phyloP scores from a whole-genome alignment of 1,140 invertebrate genomes.

The Anastatus disparis region DNA sequence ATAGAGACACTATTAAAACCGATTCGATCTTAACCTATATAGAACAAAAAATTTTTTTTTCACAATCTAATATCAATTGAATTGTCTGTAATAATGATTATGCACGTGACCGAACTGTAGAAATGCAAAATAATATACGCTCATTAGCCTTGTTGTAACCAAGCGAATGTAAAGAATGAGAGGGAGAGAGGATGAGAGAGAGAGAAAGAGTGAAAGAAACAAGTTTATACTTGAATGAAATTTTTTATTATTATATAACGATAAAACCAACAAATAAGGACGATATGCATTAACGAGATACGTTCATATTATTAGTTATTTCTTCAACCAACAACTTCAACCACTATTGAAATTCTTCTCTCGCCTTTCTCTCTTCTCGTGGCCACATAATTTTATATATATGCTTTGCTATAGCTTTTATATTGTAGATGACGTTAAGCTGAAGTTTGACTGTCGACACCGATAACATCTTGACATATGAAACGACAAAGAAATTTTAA shows the following conservation, averaged over 20 bases:
- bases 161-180: background rate
- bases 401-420: constrained; percentile 10
- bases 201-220: background rate
- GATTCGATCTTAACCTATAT: background rate
- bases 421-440: too few relatives aligned
- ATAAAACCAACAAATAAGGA: too few relatives aligned
- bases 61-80: background rate
- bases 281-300: too few relatives aligned
- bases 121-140: background rate
- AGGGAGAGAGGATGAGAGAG: too few relatives aligned
- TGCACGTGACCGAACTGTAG: background rate
- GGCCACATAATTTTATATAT: too few relatives aligned
- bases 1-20: constrained; percentile 1
- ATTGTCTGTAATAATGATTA: background rate
- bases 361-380: constrained; percentile 5
- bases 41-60: background rate
- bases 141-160: background rate
- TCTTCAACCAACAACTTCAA: background rate
- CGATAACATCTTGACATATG: constrained; percentile 1
- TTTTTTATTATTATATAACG: too few relatives aligned
- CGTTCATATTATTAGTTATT: background rate
- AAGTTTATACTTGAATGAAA: too few relatives aligned
- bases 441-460: constrained; percentile 29
- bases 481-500: constrained; percentile 25
- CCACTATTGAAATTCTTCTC: too few relatives aligned